phyloP scores from a whole-genome alignment of 2,888 invertebrate genomes.

The Cosmopolites sordidus region DNA sequence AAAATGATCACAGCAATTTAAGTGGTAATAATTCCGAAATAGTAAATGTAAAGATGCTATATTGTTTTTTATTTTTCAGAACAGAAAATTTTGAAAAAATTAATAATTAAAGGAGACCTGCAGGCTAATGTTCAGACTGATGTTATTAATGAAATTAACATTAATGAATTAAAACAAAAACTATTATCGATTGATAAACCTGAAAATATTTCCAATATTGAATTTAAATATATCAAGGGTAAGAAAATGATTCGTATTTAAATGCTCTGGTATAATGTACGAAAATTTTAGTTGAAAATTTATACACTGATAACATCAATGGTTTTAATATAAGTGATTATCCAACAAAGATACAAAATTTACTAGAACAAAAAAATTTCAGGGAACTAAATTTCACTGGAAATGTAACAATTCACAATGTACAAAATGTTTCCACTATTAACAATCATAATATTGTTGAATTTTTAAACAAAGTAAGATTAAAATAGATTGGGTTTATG shows the following conservation, averaged over 20 bases:
- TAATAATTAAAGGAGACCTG: conserved; percentile 33
- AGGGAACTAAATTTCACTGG: conserved; percentile 34
- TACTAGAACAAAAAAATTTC: conserved; percentile 29
- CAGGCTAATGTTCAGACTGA: conserved; percentile 21
- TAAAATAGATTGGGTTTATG: too few species aligned
- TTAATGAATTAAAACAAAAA: conserved; percentile 29
- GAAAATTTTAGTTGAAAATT: conserved; percentile 29
- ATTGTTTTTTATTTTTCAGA: conserved; percentile 24
- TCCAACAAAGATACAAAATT: conserved; percentile 30
- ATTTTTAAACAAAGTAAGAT: conserved; percentile 32
- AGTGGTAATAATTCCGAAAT: conserved; percentile 12
- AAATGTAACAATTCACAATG: conserved; percentile 30
- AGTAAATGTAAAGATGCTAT: too few species aligned
- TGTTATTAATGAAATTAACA: conserved; percentile 32
- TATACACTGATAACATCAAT: conserved; percentile 33
- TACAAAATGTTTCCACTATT: conserved; percentile 31
- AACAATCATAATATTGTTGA: conserved; percentile 32
- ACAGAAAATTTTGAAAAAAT: conserved; percentile 30
- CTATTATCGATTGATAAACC: conserved; percentile 33
- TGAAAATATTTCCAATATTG: conserved; percentile 27
- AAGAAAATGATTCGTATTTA: conserved; percentile 2
- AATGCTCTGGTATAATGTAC: too few species aligned
- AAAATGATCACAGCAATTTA: conserved; percentile 16
- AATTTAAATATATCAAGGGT: conserved; percentile 35
- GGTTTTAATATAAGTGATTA: conserved; percentile 33